phyloP scores from a whole-genome alignment of 2,888 invertebrate species.

The Cremastobaeus sp. region DNA sequence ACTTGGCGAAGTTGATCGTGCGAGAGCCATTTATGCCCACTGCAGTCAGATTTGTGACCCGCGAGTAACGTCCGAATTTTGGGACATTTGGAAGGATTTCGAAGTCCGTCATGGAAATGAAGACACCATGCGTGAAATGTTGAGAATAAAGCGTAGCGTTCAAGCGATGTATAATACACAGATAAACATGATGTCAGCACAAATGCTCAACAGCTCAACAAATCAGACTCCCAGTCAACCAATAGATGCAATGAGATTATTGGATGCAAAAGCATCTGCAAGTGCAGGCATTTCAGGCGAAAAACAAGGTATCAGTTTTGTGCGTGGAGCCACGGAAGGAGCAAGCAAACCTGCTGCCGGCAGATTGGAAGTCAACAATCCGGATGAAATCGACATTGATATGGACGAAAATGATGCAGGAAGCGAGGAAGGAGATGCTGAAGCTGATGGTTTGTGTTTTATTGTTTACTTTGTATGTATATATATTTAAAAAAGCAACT shows the following conservation, averaged over 20 bases:
- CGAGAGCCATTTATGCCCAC: conserved; percentile 97
- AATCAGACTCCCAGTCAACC: conserved; percentile 85
- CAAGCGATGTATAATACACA: conserved; percentile 99
- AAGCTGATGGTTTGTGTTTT: conserved; percentile 74
- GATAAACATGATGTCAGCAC: conserved; percentile 99
- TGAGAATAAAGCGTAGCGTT: conserved; percentile 97
- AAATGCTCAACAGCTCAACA: conserved; percentile 91
- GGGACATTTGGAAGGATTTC: conserved; percentile 99
- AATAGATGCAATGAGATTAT: conserved; percentile 91
- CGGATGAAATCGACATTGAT: conserved; percentile 92
- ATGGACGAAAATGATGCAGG: conserved; percentile 80
- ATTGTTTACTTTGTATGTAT: background rate
- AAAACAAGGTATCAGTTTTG: conserved; percentile 87
- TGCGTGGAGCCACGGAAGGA: conserved; percentile 91
- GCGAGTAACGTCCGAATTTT: conserved; percentile 95
- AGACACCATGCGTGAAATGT: conserved; percentile 99
- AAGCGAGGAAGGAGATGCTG: conserved; percentile 80
- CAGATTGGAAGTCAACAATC: conserved; percentile 85
- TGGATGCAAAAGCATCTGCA: conserved; percentile 88
- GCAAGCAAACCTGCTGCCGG: conserved; percentile 82
- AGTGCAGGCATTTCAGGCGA: conserved; percentile 61
- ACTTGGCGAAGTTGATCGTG: conserved; percentile 98
- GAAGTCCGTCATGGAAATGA: conserved; percentile 99
- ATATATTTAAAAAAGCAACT: background rate
- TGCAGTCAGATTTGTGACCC: conserved; percentile 99